Conservation (phyloP, 2,797 vertebrate genomes). For the Eulemur albifrons region DNA sequence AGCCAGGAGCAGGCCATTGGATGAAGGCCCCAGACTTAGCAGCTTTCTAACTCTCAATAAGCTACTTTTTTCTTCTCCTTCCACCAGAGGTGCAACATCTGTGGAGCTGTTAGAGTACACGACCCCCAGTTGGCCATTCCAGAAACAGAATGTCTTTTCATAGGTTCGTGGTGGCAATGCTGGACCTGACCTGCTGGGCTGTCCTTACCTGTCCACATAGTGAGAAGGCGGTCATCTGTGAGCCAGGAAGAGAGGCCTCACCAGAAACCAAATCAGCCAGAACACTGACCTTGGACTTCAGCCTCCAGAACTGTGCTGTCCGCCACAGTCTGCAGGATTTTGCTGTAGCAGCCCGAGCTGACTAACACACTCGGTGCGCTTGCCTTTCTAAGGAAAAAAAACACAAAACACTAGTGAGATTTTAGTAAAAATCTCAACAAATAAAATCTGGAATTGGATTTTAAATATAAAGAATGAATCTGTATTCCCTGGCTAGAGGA, state of each 20-base stretch:
- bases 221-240: accelerated
- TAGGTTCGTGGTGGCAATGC: too few relatives aligned
- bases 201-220: too few relatives aligned
- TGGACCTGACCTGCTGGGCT: neutral
- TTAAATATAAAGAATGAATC: neutral
- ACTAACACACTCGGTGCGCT: neutral
- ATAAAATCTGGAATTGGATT: neutral
- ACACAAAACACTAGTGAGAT: neutral
- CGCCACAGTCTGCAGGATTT: neutral
- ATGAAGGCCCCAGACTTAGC: neutral
- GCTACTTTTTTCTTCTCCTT: neutral
- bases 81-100: neutral
- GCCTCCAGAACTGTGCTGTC: neutral
- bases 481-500: neutral
- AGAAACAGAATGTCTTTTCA: neutral
- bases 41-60: neutral
- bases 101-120: accelerated
- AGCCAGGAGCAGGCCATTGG: neutral
- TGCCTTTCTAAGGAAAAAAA: neutral
- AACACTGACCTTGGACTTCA: neutral
- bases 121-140: accelerated
- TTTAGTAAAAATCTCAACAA: neutral
- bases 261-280: neutral
- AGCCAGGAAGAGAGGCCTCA: neutral
- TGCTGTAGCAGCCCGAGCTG: neutral